Percentiles rank a stretch among this genome's conserved stretches.
These are phyloP conservation scores for Nebria salina DNA, from an alignment of 2,888 invertebrate genomes.

Conservation along the genomic window DNA sequence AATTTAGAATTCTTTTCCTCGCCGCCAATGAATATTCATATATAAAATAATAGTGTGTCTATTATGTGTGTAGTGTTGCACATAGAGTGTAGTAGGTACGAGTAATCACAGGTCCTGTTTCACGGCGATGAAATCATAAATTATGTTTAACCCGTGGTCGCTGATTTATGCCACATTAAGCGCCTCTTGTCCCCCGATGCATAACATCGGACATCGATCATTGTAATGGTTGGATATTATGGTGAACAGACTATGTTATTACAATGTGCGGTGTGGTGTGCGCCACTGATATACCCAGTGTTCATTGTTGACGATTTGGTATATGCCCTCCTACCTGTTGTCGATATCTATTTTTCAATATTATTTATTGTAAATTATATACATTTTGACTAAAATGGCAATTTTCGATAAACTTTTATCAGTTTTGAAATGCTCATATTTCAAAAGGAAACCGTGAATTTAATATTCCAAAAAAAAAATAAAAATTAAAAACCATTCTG, in stretches of 20 bases:
- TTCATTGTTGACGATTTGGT: constrained; percentile 2
- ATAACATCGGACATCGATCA: constrained; percentile 43
- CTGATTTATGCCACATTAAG: constrained; percentile 46
- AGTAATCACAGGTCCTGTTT: constrained; percentile 43
- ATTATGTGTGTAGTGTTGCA: not conserved
- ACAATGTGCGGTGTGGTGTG: constrained; percentile 15
- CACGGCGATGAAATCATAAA: constrained; percentile 45
- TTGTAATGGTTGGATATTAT: constrained; percentile 43
- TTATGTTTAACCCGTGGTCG: constrained; percentile 42
- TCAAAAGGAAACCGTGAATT: too few relatives aligned
- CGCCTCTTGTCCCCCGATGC: constrained; percentile 42
- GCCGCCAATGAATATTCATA: too few relatives aligned
- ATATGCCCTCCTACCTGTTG: constrained; percentile 7
- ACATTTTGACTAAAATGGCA: too few relatives aligned
- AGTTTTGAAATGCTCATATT: too few relatives aligned
- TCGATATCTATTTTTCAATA: not conserved
- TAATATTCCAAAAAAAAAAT: too few relatives aligned
- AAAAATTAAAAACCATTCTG: too few relatives aligned
- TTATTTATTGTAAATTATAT: not conserved
- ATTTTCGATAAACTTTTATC: too few relatives aligned
- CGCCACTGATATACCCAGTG: not conserved
- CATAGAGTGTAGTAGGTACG: constrained; percentile 9
- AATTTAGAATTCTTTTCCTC: too few relatives aligned
- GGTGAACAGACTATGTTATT: constrained; percentile 32
- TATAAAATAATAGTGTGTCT: too few relatives aligned